Evolutionary conservation across 1,140 invertebrate species (phyloP), one percentile per base, ranked within the genome.

Genomic region (Paraescarpia echinospica): DNA sequence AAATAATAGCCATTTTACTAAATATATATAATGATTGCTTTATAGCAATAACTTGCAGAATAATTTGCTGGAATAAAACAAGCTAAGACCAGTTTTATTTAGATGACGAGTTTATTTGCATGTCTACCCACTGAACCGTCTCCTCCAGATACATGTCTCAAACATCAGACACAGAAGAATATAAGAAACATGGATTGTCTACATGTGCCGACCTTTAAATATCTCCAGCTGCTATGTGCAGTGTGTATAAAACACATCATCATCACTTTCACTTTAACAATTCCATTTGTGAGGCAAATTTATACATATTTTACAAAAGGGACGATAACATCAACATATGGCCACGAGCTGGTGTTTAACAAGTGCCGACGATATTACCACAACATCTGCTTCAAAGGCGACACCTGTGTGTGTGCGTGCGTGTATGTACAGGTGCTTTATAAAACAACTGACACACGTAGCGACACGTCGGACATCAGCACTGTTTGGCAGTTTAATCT

Each of bases 221-320:
- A 77, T 77, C 27, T 27, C 59, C 59, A 77, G 59, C 59, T 77
- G 59, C 59, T 77, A 77, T 77, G 59, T 77, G 59, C 59, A 77
- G 59, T 77, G 59, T 77, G 59, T 77, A 31, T 77, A 31, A 77
- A 77, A 77, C 59, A 77, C 59, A 77, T 77, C 59, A 77, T 77
- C 59, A 77, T 77, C 59, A 77, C 59, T 77, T 77, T 77, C 59
- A 77, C 59, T 77, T 77, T 77, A 77, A 77, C 59, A 31, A 77
- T 77, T 77, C 27, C 59, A 77, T 77, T 77, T 31, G 59, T 77
- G 59, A 77, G 59, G 27, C 59, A 12, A 77, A 77, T 77, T 77
- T 77, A 77, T 77, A 77, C 59, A 77, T 77, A 77, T 77, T 77
- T 77, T 77, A 77, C 59, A 77, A 77, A 77, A 77, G 59, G 59